Percentiles rank a stretch among this genome's conserved stretches.
Conservation (phyloP, 92 coral and sea anemone species). For the Chrysogorgia sp. region DNA sequence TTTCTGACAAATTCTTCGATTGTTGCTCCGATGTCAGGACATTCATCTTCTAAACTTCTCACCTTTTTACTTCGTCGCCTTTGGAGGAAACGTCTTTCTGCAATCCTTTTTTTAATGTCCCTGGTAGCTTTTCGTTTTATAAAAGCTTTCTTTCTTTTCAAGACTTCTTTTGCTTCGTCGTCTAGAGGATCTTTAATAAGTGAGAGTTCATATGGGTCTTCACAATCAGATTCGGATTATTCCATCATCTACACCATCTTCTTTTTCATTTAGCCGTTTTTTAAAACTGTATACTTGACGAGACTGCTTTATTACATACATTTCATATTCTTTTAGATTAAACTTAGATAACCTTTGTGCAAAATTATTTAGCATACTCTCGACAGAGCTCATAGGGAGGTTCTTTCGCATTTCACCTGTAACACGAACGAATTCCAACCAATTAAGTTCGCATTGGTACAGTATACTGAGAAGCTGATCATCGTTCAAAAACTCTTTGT, state of each 20-base stretch:
- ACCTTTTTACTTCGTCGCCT: slow-evolving; percentile 58
- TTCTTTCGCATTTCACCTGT: slow-evolving; percentile 18
- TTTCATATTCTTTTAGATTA: slow-evolving; percentile 48
- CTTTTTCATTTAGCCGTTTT: slow-evolving; percentile 42
- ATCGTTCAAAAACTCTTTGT: slow-evolving; percentile 22
- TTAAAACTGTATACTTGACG: slow-evolving; percentile 58
- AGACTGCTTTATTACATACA: slow-evolving; percentile 57
- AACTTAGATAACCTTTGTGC: slow-evolving; percentile 57
- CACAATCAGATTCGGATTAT: slow-evolving; percentile 58
- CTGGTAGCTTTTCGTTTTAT: slow-evolving; percentile 41
- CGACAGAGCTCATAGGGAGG: slow-evolving; percentile 13
- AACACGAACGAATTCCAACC: slow-evolving; percentile 32
- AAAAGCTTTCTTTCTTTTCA: slow-evolving; percentile 49
- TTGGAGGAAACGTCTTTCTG: slow-evolving; percentile 45
- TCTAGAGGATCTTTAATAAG: slow-evolving; percentile 30
- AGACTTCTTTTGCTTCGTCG: slow-evolving; percentile 39
- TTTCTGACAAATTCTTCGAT: slow-evolving; percentile 55
- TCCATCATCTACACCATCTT: slow-evolving; percentile 42
- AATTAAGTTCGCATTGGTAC: slow-evolving; percentile 22
- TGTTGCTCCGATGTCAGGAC: slow-evolving; percentile 47
- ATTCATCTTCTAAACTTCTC: slow-evolving; percentile 31
- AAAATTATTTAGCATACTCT: slow-evolving; percentile 53
- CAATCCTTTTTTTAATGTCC: slow-evolving; percentile 42
- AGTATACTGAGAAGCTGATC: slow-evolving; percentile 27
- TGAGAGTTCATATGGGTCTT: slow-evolving; percentile 48